A percentile compares a stretch with the other conserved stretches of the same genome.
phyloP scores from a whole-genome alignment of 1,140 invertebrate species.

The Cecropterus lyciades region DNA sequence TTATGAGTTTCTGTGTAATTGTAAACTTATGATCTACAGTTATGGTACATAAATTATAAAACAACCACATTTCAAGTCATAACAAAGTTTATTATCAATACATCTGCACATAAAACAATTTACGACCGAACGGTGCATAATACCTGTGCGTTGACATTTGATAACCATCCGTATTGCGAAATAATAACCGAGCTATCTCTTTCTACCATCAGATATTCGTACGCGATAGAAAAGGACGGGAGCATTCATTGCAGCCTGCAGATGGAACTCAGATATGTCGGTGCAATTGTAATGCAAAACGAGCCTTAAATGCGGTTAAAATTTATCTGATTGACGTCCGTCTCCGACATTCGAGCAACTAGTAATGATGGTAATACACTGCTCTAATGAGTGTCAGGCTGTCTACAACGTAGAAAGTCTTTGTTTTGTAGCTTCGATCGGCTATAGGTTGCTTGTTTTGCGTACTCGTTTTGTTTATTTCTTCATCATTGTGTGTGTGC shows the following conservation, averaged over 20 bases:
- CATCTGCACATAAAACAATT: conserved; percentile 16
- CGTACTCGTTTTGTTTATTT: not conserved
- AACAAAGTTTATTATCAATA: conserved; percentile 3
- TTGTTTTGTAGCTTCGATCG: conserved; percentile 8
- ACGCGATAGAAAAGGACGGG: conserved; percentile 26
- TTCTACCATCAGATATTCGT: conserved; percentile 1
- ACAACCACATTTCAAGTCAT: not conserved
- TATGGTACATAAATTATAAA: no score
- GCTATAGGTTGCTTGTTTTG: not conserved
- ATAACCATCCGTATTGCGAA: conserved; percentile 49
- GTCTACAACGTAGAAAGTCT: conserved; percentile 16
- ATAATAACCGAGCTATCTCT: conserved; percentile 42
- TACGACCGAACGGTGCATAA: conserved; percentile 16
- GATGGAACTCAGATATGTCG: conserved; percentile 41
- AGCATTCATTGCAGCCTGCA: conserved; percentile 42
- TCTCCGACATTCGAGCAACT: conserved; percentile 26
- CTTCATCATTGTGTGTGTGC: no score
- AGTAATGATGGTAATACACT: conserved; percentile 37
- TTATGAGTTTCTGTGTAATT: no score
- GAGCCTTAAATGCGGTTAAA: conserved; percentile 48
- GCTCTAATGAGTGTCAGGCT: conserved; percentile 26
- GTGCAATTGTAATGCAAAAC: conserved; percentile 52
- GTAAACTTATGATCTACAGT: no score
- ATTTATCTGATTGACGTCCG: conserved; percentile 52
- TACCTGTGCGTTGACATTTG: conserved; percentile 48